phyloP scores from a whole-genome alignment of 2,113 vertebrate genomes.

The zebrafish (Danio rerio) region DNA sequence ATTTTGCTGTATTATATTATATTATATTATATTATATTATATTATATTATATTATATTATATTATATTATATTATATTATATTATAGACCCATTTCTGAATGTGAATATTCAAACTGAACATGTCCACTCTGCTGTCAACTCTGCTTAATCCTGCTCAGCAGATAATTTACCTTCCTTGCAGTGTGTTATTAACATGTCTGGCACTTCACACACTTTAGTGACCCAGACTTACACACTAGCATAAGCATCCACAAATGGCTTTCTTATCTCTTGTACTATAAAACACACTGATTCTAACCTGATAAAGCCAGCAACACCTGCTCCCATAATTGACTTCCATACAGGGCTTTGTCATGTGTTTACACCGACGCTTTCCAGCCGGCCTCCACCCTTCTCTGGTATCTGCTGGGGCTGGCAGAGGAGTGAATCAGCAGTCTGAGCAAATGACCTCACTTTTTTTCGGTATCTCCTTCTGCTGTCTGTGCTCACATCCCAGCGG shows the following conservation, averaged over 20 bases:
- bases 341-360: not conserved
- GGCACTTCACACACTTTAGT: no score
- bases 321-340: not conserved
- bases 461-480: conserved; percentile 1
- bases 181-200: not conserved
- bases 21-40: no score
- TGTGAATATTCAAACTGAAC: no score
- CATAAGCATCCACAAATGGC: not conserved
- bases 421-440: conserved; percentile 21
- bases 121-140: no score
- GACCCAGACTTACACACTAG: not conserved
- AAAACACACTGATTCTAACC: not conserved
- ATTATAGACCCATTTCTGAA: no score
- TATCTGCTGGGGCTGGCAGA: not conserved
- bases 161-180: not conserved
- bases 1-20: no score
- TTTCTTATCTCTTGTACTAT: not conserved
- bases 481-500: conserved; percentile 8
- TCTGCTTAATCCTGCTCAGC: not conserved
- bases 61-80: no score
- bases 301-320: not conserved
- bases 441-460: not conserved
- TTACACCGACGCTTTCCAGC: not conserved
- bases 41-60: no score
- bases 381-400: not conserved